These are phyloP conservation scores for Intellagama lesueurii DNA, from an alignment of 2,797 vertebrate species.

Conservation along the genomic window DNA sequence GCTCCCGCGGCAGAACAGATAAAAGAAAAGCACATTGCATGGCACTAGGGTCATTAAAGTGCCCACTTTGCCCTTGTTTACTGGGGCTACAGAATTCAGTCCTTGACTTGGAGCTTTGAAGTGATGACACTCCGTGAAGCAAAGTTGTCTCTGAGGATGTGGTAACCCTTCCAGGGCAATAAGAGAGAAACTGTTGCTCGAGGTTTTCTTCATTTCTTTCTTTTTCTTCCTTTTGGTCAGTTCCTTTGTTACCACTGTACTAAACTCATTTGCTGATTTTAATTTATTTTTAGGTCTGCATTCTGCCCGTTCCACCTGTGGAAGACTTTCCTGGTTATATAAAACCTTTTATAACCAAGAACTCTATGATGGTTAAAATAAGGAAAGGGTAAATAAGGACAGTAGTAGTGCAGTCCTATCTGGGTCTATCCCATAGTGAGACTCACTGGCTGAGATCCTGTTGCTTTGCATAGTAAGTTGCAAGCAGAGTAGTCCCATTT, in stretches of 20 bases:
- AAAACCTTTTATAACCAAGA: neutral
- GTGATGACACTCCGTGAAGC: neutral
- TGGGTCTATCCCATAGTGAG: neutral
- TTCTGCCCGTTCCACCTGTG: neutral
- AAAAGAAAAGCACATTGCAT: conserved; percentile 21
- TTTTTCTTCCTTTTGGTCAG: neutral
- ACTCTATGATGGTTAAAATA: too few relatives aligned
- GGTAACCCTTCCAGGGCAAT: neutral
- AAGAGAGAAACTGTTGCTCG: neutral
- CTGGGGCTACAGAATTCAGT: conserved; percentile 11
- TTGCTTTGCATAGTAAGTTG: too few relatives aligned
- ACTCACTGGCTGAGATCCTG: too few relatives aligned
- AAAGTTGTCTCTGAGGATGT: conserved; percentile 2
- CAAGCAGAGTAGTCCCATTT: too few relatives aligned
- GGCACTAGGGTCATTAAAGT: neutral
- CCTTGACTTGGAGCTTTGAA: conserved; percentile 45
- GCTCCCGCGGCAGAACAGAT: conserved; percentile 26
- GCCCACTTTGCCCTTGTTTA: conserved; percentile 44
- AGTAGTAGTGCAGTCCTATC: neutral
- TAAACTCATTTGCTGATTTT: neutral
- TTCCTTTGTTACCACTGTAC: neutral
- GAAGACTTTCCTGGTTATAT: neutral
- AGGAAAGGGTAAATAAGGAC: neutral
- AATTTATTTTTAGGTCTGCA: conserved; percentile 35
- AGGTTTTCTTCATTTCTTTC: neutral